Evolutionary conservation across 2,888 invertebrate species (phyloP).

Genomic region (Notodonta ziczac): DNA sequence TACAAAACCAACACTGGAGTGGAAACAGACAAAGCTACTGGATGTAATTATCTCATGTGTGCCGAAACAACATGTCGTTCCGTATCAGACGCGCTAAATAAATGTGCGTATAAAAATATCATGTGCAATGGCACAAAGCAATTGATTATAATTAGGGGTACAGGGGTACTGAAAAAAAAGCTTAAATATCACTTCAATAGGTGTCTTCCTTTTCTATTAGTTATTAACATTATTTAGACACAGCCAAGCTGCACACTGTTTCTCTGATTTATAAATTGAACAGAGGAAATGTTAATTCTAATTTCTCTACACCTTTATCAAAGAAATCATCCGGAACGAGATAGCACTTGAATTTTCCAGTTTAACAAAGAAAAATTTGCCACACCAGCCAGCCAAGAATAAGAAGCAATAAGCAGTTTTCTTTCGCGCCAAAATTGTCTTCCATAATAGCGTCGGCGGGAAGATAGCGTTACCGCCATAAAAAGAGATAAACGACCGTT

Average conservation of each 20-base stretch:
- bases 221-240: too few species aligned
- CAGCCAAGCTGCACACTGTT: too few species aligned
- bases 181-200: too few species aligned
- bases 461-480: conserved; percentile 82
- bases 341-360: conserved; percentile 28
- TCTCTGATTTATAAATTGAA: too few species aligned
- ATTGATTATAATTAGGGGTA: background rate
- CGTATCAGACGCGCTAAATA: background rate
- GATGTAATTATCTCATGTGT: conserved; percentile 40
- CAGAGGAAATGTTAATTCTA: too few species aligned
- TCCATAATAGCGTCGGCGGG: conserved; percentile 81
- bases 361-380: conserved; percentile 50
- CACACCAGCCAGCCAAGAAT: conserved; percentile 70
- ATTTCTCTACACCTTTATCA: background rate
- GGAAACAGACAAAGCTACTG: conserved; percentile 43
- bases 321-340: conserved; percentile 21
- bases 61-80: conserved; percentile 16
- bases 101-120: background rate
- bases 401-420: conserved; percentile 84
- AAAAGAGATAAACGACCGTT: conserved; percentile 84
- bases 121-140: background rate
- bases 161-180: background rate
- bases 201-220: too few species aligned
- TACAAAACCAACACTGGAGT: conserved; percentile 36
- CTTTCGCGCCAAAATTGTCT: conserved; percentile 85